These are phyloP conservation scores for Heteractis magnifica DNA, from an alignment of 92 coral and sea anemone genomes.

Conservation along the genomic window DNA sequence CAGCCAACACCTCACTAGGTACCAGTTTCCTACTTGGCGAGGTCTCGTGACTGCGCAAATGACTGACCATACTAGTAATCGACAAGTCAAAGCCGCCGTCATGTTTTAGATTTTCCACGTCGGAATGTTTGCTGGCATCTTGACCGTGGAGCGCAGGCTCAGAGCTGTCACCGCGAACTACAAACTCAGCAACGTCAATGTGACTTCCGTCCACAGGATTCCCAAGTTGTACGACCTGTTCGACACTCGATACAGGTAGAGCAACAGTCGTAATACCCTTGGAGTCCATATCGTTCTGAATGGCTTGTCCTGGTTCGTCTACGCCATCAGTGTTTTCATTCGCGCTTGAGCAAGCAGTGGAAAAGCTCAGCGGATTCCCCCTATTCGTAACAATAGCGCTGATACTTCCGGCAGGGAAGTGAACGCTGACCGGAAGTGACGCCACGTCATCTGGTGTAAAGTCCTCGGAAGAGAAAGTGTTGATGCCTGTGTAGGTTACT, in stretches of 20 bases:
- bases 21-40: slow-evolving; percentile 38
- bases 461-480: slow-evolving; percentile 75
- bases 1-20: slow-evolving; percentile 25
- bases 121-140: slow-evolving; percentile 46
- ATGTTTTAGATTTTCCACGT: slow-evolving; percentile 48
- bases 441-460: slow-evolving; percentile 81
- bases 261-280: slow-evolving; percentile 30
- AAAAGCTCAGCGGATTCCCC: slow-evolving; percentile 71
- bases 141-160: slow-evolving; percentile 45
- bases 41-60: slow-evolving; percentile 55
- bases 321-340: slow-evolving; percentile 50
- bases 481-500: slow-evolving; percentile 81
- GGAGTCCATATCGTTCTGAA: neutral
- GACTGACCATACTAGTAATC: slow-evolving; percentile 78
- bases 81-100: slow-evolving; percentile 79
- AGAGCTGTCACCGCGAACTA: slow-evolving; percentile 56
- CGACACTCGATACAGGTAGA: slow-evolving; percentile 41
- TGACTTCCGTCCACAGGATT: slow-evolving; percentile 53
- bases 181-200: slow-evolving; percentile 77
- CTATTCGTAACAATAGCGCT: slow-evolving; percentile 70
- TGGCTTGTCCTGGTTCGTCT: slow-evolving; percentile 50
- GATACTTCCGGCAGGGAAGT: slow-evolving; percentile 59
- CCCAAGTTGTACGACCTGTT: slow-evolving; percentile 24
- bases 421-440: slow-evolving; percentile 77
- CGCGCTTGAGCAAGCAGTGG: slow-evolving; percentile 37